phyloP scores from a whole-genome alignment of 2,888 invertebrate species.

The Notocelia uddmanniana region DNA sequence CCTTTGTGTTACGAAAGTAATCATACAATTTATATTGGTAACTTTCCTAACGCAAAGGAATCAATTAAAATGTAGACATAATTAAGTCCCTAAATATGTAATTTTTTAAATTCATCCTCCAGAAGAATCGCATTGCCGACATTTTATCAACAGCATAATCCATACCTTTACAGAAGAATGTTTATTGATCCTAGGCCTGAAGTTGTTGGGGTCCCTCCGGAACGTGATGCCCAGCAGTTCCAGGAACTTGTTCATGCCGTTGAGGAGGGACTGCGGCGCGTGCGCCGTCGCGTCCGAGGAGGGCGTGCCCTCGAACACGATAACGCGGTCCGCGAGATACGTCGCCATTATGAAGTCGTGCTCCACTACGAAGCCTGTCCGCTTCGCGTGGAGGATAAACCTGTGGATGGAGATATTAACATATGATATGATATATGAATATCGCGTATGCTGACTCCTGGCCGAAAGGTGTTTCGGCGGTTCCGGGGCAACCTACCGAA shows the following conservation, averaged over 20 bases:
- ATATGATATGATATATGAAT: too few relatives aligned
- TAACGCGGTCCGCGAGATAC: slow-evolving; percentile 98
- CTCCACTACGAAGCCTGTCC: slow-evolving; percentile 99
- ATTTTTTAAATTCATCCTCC: too few relatives aligned
- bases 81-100: too few relatives aligned
- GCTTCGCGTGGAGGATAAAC: slow-evolving; percentile 99
- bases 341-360: slow-evolving; percentile 99
- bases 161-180: slow-evolving; percentile 96
- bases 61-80: too few relatives aligned
- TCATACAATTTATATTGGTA: too few relatives aligned
- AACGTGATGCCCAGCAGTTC: slow-evolving; percentile 98
- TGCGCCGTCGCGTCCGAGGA: slow-evolving; percentile 96
- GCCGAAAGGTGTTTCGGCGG: too few relatives aligned
- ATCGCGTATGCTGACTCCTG: too few relatives aligned
- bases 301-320: slow-evolving; percentile 98
- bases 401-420: slow-evolving; percentile 69
- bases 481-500: too few relatives aligned
- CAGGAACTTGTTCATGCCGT: slow-evolving; percentile 99
- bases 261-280: slow-evolving; percentile 95
- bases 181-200: slow-evolving; percentile 99
- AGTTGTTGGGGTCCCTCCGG: slow-evolving; percentile 99
- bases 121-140: too few relatives aligned
- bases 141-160: too few relatives aligned
- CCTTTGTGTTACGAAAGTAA: too few relatives aligned
- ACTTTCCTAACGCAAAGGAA: too few relatives aligned